Evolutionary conservation across 2,797 vertebrate genomes (phyloP).

Genomic region (Tachyglossus aculeatus): DNA sequence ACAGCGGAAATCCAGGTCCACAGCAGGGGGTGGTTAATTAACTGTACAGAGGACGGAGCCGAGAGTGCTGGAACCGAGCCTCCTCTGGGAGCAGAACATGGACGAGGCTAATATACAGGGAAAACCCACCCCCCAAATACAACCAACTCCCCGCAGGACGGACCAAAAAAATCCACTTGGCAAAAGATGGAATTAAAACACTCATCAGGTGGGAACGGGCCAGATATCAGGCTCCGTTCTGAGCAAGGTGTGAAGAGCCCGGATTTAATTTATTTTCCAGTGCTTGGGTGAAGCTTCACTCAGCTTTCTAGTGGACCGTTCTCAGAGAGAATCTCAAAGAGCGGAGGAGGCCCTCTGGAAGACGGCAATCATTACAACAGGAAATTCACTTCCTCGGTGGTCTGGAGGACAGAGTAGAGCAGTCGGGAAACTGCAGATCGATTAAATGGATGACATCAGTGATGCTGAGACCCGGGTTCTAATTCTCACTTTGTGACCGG

Average conservation of each 20-base stretch:
- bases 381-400: neutral
- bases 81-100: constrained; percentile 11
- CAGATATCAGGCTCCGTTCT: constrained; percentile 29
- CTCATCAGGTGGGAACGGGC: neutral
- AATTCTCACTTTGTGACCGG: constrained; percentile 9
- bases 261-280: constrained; percentile 12
- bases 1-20: constrained; percentile 40
- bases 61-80: constrained; percentile 21
- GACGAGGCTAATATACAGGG: constrained; percentile 8
- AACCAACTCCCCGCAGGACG: neutral
- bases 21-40: constrained; percentile 67
- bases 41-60: constrained; percentile 49
- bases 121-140: constrained; percentile 1
- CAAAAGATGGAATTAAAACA: constrained; percentile 28
- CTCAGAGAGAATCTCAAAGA: neutral
- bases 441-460: neutral
- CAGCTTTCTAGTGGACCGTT: neutral
- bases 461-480: neutral
- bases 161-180: neutral
- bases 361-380: neutral
- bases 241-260: constrained; percentile 14
- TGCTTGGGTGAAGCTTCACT: constrained; percentile 2
- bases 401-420: constrained; percentile 1
- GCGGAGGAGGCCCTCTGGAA: neutral
- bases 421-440: constrained; percentile 3